These are phyloP conservation scores for Colletes collaris DNA, from an alignment of 2,888 invertebrate species.

Conservation along the genomic window DNA sequence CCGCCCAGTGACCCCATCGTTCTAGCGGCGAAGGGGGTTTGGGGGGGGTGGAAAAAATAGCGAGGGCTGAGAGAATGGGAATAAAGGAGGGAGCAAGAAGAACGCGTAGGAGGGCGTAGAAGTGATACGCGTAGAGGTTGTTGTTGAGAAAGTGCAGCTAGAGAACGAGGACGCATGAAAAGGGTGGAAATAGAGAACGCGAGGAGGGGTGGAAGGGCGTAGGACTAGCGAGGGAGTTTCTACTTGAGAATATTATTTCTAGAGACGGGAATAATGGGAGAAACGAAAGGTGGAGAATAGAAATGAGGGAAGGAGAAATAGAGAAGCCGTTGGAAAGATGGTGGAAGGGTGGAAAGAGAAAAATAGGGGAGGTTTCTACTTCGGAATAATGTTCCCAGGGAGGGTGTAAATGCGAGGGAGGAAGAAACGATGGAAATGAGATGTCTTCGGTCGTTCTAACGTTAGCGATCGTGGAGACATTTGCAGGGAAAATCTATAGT, in stretches of 20 bases:
- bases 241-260: constrained; percentile 28
- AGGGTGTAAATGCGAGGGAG: background rate
- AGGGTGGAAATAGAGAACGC: constrained; percentile 12
- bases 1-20: constrained; percentile 41
- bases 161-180: constrained; percentile 8
- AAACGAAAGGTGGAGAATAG: constrained; percentile 3
- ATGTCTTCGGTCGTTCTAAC: too few species aligned
- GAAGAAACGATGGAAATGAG: too few species aligned
- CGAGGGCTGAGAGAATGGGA: background rate
- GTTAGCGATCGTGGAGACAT: too few species aligned
- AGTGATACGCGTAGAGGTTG: constrained; percentile 8
- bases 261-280: constrained; percentile 44
- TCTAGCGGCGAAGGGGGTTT: too few species aligned
- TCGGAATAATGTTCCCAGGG: background rate
- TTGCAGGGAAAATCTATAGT: too few species aligned
- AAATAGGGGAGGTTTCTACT: background rate
- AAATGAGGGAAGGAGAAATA: constrained; percentile 1
- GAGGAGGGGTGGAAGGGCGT: constrained; percentile 12
- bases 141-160: constrained; percentile 19
- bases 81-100: background rate
- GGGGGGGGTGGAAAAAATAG: background rate
- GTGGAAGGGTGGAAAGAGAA: background rate
- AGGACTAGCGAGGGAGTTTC: constrained; percentile 14
- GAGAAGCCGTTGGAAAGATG: constrained; percentile 2
- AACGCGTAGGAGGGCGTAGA: background rate